These are phyloP conservation scores for Caenorhabditis briggsae DNA, from an alignment of 1,140 invertebrate genomes.

Conservation along the genomic window DNA sequence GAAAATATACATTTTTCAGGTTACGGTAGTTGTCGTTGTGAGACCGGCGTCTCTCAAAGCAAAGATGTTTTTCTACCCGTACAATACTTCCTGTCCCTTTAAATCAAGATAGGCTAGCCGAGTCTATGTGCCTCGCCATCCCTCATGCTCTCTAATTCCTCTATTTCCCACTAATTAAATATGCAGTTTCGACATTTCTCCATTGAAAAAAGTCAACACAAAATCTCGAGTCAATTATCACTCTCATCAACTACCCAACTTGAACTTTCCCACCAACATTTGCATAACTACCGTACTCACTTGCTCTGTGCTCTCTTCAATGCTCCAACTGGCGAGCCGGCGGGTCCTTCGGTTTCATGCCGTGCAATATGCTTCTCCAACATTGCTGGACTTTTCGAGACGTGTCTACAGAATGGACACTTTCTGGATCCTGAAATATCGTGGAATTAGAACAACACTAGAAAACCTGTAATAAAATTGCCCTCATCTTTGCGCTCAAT, in stretches of 20 bases:
- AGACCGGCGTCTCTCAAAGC: too few relatives aligned
- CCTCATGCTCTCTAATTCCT: too few relatives aligned
- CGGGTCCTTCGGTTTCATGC: conserved; percentile 45
- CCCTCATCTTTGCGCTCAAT: neutral
- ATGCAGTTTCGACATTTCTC: too few relatives aligned
- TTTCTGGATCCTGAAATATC: conserved; percentile 73
- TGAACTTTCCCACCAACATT: neutral
- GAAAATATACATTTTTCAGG: too few relatives aligned
- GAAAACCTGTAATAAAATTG: neutral
- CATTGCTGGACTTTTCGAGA: conserved; percentile 77
- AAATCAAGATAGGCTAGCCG: too few relatives aligned
- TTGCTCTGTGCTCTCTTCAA: conserved; percentile 41
- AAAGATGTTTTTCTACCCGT: too few relatives aligned
- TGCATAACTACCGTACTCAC: conserved; percentile 6
- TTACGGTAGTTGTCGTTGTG: too few relatives aligned
- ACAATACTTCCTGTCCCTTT: too few relatives aligned
- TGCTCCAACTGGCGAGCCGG: neutral
- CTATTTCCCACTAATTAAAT: too few relatives aligned
- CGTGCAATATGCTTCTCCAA: conserved; percentile 75
- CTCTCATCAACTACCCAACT: neutral
- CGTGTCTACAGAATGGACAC: conserved; percentile 77
- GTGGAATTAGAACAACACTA: neutral
- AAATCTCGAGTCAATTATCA: neutral
- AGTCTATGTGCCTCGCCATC: too few relatives aligned
- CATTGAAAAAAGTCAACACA: too few relatives aligned